A percentile compares a stretch with the other conserved stretches of the same genome.
phyloP scores from a whole-genome alignment of 2,113 vertebrate species.

The Pelecanoides urinatrix region DNA sequence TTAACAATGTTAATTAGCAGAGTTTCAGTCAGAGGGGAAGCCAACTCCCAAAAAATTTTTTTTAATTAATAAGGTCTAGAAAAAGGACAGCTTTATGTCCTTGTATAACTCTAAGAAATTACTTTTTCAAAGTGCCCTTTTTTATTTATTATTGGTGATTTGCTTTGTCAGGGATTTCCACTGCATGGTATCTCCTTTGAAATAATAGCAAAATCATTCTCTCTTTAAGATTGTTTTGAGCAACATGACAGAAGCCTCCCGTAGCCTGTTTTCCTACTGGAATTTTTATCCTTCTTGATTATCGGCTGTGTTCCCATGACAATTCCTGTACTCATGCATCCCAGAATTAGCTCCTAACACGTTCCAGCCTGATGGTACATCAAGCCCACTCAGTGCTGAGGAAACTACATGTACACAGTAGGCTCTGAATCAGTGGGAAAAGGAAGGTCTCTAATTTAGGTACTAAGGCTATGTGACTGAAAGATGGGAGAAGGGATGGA shows the following conservation, averaged over 20 bases:
- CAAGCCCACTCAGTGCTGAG: slow-evolving; percentile 52
- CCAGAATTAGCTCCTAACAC: slow-evolving; percentile 64
- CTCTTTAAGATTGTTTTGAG: background rate
- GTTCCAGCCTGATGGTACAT: slow-evolving; percentile 55
- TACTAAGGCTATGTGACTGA: background rate
- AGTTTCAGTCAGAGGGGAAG: background rate
- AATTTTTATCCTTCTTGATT: slow-evolving; percentile 56
- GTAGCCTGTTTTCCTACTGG: background rate
- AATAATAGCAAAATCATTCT: background rate
- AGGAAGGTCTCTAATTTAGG: slow-evolving; percentile 6
- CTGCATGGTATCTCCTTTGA: background rate
- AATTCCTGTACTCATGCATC: slow-evolving; percentile 49
- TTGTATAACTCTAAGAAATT: background rate
- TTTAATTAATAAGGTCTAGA: background rate
- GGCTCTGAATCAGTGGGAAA: background rate
- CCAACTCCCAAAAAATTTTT: rapidly evolving
- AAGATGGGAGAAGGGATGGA: background rate
- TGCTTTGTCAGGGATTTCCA: slow-evolving; percentile 5
- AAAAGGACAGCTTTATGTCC: background rate
- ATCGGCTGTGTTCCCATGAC: slow-evolving; percentile 57
- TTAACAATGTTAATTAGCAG: background rate
- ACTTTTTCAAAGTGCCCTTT: background rate
- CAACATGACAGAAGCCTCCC: background rate
- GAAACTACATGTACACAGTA: background rate
- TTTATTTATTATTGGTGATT: background rate